These are phyloP conservation scores for Tortrix viridana DNA, from an alignment of 2,888 invertebrate species.

Conservation along the genomic window DNA sequence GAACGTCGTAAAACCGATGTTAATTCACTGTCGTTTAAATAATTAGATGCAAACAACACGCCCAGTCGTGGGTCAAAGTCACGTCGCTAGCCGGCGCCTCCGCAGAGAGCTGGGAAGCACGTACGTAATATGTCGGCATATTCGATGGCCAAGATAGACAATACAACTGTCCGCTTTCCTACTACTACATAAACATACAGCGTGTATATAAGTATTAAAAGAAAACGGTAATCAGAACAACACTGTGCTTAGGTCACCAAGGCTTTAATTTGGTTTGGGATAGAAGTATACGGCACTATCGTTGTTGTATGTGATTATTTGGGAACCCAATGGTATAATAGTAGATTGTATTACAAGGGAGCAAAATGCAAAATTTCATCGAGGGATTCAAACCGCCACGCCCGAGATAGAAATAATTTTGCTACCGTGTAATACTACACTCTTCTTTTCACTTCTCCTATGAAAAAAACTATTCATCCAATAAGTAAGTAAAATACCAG, in stretches of 20 bases:
- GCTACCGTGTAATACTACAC: too few relatives aligned
- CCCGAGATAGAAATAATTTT: too few relatives aligned
- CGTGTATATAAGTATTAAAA: neutral
- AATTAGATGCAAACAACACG: constrained; percentile 37
- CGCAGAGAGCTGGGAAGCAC: constrained; percentile 32
- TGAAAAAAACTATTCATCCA: too few relatives aligned
- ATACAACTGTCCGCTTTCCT: constrained; percentile 23
- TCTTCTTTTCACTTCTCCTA: too few relatives aligned
- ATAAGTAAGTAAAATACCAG: too few relatives aligned
- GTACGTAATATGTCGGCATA: constrained; percentile 47
- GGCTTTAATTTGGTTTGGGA: neutral
- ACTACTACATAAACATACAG: constrained; percentile 7
- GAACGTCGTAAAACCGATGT: neutral
- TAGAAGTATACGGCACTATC: constrained; percentile 12
- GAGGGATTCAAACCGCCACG: too few relatives aligned
- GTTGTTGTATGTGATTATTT: constrained; percentile 18
- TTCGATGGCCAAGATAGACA: constrained; percentile 25
- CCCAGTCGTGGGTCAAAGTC: constrained; percentile 59
- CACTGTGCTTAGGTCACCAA: constrained; percentile 4
- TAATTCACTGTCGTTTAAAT: neutral
- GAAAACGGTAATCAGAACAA: neutral
- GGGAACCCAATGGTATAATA: too few relatives aligned
- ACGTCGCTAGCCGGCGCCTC: constrained; percentile 45
- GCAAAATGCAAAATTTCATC: too few relatives aligned
- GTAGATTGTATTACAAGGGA: too few relatives aligned